Evolutionary conservation across 2,113 vertebrate species (phyloP), one percentile per base, ranked within the genome.

Genomic region (Labrus mixtus): DNA sequence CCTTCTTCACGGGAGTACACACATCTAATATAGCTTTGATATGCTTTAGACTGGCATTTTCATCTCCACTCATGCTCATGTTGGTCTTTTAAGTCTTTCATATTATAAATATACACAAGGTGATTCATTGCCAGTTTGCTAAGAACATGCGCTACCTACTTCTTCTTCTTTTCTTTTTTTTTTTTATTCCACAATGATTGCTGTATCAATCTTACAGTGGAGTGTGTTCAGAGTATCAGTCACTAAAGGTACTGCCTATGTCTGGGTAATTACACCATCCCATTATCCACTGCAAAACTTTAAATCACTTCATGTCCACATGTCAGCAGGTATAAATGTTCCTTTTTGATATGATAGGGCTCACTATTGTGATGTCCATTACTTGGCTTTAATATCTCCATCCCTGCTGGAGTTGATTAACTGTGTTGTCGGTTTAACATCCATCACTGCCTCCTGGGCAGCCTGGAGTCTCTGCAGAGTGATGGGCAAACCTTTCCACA

Each of bases 1-100:
- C 82, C 63, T 71, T 81, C 71, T 79, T 73, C 78, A 82, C 67
- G 45, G 76, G 71, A 73, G 83, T 51, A 88, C 79, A 85, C 76
- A 66, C 86, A 78, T 90, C 90, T 91, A 90, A 89, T 85, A 77
- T 66, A 82, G 87, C 92, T 93, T 94, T 94, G 92, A 94, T 92
- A 92, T 93, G 77, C 89, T 89, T 81, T 45, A 81, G 73, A 79
- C 82, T 81, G 82, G 69, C 74, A 78, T 92, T 90, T 92, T 90
- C 85, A 81, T 87, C 83, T 85, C 53, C 39, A 68, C 79, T 83
- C 68, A 72, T 79, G 51, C 46, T 83, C 65, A 37, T 84, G 70
- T 90, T 75, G 55, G 68, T 85, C 79, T 89, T 91, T 86, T 64
- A 69, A 77, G 76, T 87, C 80, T 89, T 91, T 89, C 72, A 76